These are phyloP conservation scores for Cardiocondyla obscurior DNA, from an alignment of 1,140 invertebrate species.

Conservation along the genomic window DNA sequence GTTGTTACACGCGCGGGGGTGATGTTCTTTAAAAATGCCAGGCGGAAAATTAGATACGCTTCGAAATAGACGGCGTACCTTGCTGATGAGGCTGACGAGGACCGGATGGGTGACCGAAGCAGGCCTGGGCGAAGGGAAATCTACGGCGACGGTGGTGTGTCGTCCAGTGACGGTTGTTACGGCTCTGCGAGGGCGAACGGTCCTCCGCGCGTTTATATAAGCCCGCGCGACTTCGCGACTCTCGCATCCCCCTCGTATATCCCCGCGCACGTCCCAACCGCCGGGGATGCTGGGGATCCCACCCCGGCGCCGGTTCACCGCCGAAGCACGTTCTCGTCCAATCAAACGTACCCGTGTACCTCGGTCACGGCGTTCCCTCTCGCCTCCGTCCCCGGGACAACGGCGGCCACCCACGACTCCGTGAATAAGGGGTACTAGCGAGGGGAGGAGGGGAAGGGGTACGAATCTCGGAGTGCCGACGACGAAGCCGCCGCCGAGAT, in stretches of 20 bases:
- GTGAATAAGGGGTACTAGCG: too few relatives aligned
- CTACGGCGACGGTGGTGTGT: slow-evolving; percentile 18
- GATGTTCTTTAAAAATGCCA: not conserved
- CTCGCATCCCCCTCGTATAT: slow-evolving; percentile 50
- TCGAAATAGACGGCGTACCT: slow-evolving; percentile 1
- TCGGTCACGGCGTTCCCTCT: slow-evolving; percentile 48
- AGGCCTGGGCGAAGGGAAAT: not conserved
- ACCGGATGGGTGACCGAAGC: not conserved
- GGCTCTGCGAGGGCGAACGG: slow-evolving; percentile 64
- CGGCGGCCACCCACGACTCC: slow-evolving; percentile 33
- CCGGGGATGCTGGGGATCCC: slow-evolving; percentile 2
- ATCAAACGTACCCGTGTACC: slow-evolving; percentile 65
- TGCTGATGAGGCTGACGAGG: not conserved
- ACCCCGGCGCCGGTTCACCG: slow-evolving; percentile 18
- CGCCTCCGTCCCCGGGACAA: not conserved
- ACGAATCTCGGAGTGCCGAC: slow-evolving; percentile 9
- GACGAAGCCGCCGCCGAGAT: not conserved
- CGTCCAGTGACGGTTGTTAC: slow-evolving; percentile 46
- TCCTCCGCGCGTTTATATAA: slow-evolving; percentile 74
- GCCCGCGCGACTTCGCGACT: slow-evolving; percentile 64
- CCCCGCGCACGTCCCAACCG: slow-evolving; percentile 59
- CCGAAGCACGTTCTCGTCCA: slow-evolving; percentile 66
- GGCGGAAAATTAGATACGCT: not conserved
- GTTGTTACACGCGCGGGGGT: not conserved
- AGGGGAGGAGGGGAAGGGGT: too few relatives aligned